Conservation (phyloP, 2,797 vertebrate genomes). For the Melanotaenia nigrans region DNA sequence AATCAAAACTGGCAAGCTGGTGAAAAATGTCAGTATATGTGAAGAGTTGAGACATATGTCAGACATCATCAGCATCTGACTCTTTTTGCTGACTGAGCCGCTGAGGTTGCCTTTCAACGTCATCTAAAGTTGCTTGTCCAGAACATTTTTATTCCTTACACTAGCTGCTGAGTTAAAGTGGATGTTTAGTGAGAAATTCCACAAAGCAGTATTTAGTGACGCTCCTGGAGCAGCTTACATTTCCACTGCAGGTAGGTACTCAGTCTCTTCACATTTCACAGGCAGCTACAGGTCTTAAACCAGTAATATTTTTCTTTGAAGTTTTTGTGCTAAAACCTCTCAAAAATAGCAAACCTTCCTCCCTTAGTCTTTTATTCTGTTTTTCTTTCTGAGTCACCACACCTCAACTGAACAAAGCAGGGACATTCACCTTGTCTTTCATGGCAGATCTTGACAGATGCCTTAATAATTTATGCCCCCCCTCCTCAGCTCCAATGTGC, state of each 20-base stretch:
- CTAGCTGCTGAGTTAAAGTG: conserved; percentile 46
- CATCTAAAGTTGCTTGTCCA: conserved; percentile 44
- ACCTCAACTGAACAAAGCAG: conserved; percentile 3
- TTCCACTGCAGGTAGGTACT: conserved; percentile 21
- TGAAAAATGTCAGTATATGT: conserved; percentile 34
- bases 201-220: conserved; percentile 30
- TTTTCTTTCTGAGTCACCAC: conserved; percentile 9
- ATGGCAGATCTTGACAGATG: conserved; percentile 5
- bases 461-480: conserved; percentile 57
- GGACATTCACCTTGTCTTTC: conserved; percentile 26
- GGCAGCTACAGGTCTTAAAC: conserved; percentile 15
- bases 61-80: conserved; percentile 34
- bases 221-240: conserved; percentile 29
- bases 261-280: conserved; percentile 15
- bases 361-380: background rate
- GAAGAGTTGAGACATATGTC: conserved; percentile 37
- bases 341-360: background rate
- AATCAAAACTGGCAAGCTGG: conserved; percentile 8
- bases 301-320: conserved; percentile 5
- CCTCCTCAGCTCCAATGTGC: conserved; percentile 10
- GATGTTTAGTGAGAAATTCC: conserved; percentile 41
- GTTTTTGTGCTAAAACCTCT: background rate
- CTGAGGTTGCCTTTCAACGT: conserved; percentile 23
- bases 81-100: conserved; percentile 28
- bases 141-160: conserved; percentile 18